Conservation (phyloP, 2,113 vertebrate genomes). For the Lampris megalopsis region DNA sequence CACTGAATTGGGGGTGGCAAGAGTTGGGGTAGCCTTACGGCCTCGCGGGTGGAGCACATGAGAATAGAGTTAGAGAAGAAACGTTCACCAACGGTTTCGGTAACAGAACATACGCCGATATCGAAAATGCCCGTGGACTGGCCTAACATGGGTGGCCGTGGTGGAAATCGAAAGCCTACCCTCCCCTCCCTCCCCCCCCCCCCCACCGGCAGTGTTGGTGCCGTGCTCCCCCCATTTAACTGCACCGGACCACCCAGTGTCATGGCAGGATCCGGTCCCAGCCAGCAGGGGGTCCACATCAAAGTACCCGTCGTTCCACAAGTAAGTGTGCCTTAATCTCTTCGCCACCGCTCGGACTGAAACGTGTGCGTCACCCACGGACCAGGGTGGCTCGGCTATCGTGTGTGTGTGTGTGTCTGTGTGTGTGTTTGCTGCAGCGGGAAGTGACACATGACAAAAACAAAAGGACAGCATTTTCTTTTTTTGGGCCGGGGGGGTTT, state of each 20-base stretch:
- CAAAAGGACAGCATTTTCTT: constrained; percentile 25
- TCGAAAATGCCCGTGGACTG: too few species aligned
- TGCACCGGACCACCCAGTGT: not conserved
- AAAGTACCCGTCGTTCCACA: not conserved
- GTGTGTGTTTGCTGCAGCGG: constrained; percentile 31
- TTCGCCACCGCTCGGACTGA: not conserved
- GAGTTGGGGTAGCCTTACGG: too few species aligned
- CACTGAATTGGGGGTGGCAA: too few species aligned
- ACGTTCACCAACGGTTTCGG: too few species aligned
- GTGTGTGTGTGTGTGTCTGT: too few species aligned
- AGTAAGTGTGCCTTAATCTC: not conserved
- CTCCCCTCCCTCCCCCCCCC: too few species aligned
- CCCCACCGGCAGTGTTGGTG: not conserved
- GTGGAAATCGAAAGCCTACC: not conserved
- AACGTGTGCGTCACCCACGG: constrained; percentile 44
- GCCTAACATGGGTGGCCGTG: not conserved
- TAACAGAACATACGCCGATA: too few species aligned
- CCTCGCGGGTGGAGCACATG: too few species aligned
- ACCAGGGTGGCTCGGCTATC: not conserved
- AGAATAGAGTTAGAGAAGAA: too few species aligned
- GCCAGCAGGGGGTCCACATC: too few species aligned
- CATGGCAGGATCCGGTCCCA: not conserved
- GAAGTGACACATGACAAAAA: constrained; percentile 61
- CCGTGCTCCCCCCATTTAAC: not conserved
- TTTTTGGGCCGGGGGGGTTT: not conserved